Percentiles rank a stretch among this genome's conserved stretches.
Evolutionary conservation across 2,888 invertebrate species (phyloP).

Genomic region (Saturnia japonica): DNA sequence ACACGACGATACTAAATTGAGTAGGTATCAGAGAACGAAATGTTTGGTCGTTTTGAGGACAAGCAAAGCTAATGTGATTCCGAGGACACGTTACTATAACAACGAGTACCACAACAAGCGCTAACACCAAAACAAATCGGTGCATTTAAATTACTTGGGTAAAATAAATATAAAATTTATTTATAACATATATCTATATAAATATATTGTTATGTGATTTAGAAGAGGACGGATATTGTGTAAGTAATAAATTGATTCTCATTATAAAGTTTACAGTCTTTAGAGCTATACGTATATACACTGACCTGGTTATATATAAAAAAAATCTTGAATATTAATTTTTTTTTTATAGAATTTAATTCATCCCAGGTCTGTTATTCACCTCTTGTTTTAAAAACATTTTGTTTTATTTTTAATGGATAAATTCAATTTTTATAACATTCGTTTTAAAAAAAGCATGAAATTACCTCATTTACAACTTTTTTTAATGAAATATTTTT

Average conservation of each 20-base stretch:
- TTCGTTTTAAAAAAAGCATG: too few species aligned
- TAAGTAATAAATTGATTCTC: not conserved
- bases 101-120: conserved; percentile 51
- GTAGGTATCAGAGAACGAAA: not conserved
- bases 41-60: not conserved
- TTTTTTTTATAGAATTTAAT: too few species aligned
- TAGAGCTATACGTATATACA: not conserved
- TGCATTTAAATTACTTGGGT: not conserved
- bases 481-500: too few species aligned
- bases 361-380: too few species aligned
- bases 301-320: not conserved
- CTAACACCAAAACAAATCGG: conserved; percentile 36
- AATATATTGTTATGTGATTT: not conserved
- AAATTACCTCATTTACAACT: too few species aligned
- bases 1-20: too few species aligned
- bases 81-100: conserved; percentile 48
- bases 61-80: not conserved
- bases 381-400: too few species aligned
- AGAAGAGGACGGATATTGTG: not conserved
- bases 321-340: not conserved
- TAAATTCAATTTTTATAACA: too few species aligned
- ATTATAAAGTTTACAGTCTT: not conserved
- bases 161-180: not conserved
- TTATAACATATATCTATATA: not conserved
- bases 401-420: too few species aligned